Conservation (phyloP, 2,797 vertebrate genomes). For the Alcedo quadribrachys region DNA sequence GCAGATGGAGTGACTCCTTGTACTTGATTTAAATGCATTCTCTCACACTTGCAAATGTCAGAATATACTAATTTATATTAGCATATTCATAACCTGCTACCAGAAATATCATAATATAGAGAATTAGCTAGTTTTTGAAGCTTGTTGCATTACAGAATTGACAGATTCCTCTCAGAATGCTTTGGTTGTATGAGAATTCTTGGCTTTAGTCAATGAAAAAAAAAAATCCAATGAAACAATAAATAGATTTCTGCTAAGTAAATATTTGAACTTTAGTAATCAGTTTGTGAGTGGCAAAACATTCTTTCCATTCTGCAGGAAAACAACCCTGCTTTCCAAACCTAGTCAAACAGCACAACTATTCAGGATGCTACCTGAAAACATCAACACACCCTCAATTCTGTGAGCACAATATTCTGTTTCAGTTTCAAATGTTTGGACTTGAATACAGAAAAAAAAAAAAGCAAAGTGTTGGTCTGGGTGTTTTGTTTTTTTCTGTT, state of each 20-base stretch:
- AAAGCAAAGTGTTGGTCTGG: not conserved
- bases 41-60: not conserved
- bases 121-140: not conserved
- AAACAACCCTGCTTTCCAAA: not conserved
- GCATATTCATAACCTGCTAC: not conserved
- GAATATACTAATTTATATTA: not conserved
- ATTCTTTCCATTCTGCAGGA: not conserved
- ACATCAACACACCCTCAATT: not conserved
- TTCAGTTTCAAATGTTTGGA: not conserved
- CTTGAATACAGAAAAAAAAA: not conserved
- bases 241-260: not conserved
- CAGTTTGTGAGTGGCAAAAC: not conserved
- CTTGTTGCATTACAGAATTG: not conserved
- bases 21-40: not conserved
- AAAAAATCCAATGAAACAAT: not conserved
- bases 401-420: accelerated
- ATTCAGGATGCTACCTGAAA: not conserved
- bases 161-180: not conserved
- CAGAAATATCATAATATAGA: not conserved
- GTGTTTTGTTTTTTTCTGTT: not conserved
- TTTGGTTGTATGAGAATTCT: not conserved
- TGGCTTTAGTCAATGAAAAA: not conserved
- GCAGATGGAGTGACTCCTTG: not conserved
- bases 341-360: not conserved
- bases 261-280: not conserved